phyloP scores from a whole-genome alignment of 2,888 invertebrate genomes.

The Buathra laborator region DNA sequence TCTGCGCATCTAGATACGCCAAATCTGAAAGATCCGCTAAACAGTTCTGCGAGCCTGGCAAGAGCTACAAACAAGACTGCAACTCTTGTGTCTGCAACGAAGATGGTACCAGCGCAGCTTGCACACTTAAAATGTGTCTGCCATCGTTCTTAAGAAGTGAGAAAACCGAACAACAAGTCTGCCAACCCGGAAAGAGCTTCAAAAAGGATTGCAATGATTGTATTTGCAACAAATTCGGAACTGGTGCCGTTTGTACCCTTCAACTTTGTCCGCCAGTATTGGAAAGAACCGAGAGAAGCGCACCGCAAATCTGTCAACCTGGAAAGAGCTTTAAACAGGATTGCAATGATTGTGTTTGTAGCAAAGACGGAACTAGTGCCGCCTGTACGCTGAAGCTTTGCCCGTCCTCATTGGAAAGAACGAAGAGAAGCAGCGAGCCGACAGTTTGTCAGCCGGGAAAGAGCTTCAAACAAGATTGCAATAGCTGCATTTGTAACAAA shows the following conservation, averaged over 20 bases:
- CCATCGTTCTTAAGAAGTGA: not conserved
- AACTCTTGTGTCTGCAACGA: not conserved
- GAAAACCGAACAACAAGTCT: slow-evolving; percentile 8
- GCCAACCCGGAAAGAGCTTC: slow-evolving; percentile 78
- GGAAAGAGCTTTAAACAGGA: slow-evolving; percentile 85
- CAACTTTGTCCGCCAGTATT: slow-evolving; percentile 58
- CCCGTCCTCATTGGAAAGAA: not conserved
- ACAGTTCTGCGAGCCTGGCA: not conserved
- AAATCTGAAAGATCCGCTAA: not conserved
- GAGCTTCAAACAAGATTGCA: slow-evolving; percentile 86
- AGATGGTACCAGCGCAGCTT: not conserved
- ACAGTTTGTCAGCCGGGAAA: slow-evolving; percentile 84
- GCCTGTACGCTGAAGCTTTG: slow-evolving; percentile 85
- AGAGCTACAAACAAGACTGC: not conserved
- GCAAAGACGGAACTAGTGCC: slow-evolving; percentile 85
- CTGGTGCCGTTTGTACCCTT: slow-evolving; percentile 57
- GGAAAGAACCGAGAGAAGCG: slow-evolving; percentile 41
- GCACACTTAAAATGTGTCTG: slow-evolving; percentile 5
- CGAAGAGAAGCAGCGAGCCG: not conserved
- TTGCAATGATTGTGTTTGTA: slow-evolving; percentile 87
- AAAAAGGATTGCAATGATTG: slow-evolving; percentile 86
- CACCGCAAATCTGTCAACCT: slow-evolving; percentile 82
- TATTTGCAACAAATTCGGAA: slow-evolving; percentile 86
- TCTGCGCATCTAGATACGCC: not conserved
- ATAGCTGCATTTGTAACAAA: slow-evolving; percentile 86